Evolutionary conservation across 92 coral and sea anemone species (phyloP).

Genomic region (Porites lobata): DNA sequence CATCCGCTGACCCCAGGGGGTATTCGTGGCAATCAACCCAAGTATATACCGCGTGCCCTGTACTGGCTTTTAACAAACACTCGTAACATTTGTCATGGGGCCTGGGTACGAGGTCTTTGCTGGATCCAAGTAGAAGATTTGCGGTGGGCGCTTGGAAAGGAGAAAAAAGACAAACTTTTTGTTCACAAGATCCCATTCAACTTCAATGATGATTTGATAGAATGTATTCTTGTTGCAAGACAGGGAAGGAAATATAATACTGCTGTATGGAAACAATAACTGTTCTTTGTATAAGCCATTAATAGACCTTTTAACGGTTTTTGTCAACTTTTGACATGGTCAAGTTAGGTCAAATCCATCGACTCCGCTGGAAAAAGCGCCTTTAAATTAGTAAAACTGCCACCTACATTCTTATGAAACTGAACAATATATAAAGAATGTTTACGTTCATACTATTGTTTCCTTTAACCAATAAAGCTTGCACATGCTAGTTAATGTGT

Average conservation of each 20-base stretch:
- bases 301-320: no score
- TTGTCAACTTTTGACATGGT: no score
- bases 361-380: no score
- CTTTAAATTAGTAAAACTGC: no score
- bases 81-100: not conserved
- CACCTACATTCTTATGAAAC: no score
- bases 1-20: slow-evolving; percentile 39
- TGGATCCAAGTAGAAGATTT: slow-evolving; percentile 24
- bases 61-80: not conserved
- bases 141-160: slow-evolving; percentile 18
- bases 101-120: not conserved
- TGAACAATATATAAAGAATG: no score
- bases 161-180: slow-evolving; percentile 10
- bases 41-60: slow-evolving; percentile 2
- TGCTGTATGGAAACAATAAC: not conserved
- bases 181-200: slow-evolving; percentile 38
- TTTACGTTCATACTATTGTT: no score
- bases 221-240: slow-evolving; percentile 17
- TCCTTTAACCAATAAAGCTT: no score
- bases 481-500: no score
- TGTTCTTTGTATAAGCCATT: no score
- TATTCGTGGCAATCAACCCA: not conserved
- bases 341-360: no score
- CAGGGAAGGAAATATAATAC: slow-evolving; percentile 5
- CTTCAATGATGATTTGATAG: not conserved